Evolutionary conservation across 2,888 invertebrate genomes (phyloP), one percentile per base, ranked within the genome.

Genomic region (Parelbella ahira): DNA sequence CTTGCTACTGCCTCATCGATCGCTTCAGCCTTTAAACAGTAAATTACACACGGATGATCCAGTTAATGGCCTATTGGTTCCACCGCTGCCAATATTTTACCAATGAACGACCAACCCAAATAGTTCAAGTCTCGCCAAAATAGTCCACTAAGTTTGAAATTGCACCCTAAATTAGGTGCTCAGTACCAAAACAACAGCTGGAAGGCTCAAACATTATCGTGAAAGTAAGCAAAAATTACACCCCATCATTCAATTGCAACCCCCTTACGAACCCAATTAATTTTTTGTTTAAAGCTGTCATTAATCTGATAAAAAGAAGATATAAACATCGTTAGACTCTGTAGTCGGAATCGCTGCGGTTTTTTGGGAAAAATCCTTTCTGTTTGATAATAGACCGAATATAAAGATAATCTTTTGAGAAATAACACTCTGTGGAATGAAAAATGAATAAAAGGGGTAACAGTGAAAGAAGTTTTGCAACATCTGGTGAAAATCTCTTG

Each of bases 1-100:
- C 56, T 56, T 53, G 49, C 47, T 54, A 49, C 49, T 53, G 49
- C 51, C 54, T 53, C 61, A 60, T 61, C 62, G 67, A 66, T 69
- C 66, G 68, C 56, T 67, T 58, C 56, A 55, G 60, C 50, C 58
- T 59, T 54, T 55, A 54, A 53, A 46, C 44, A 38, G 42, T 44
- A 42, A 42, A 44, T 42, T 37, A 13, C 7, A 27, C 19, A 20
- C 34, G 29, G 19, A 37, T 44, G 43, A 37, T 44, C 30, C 37
- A 30, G 30, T 37, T 32, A 44, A 30, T 44, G 46, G 30, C 25
- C 38, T 28, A 37, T 29, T 41, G 44, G 37, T 42, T 34, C 23
- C 4, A 18, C 23, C 5, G 24, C 12, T 20, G 34, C 8, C 27
- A 20, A 37, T 34, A 28, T 34, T 23, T 42, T 10, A 33, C 21